These are phyloP conservation scores for Drosophila burlai DNA, from an alignment of 1,140 invertebrate species.

Conservation along the genomic window DNA sequence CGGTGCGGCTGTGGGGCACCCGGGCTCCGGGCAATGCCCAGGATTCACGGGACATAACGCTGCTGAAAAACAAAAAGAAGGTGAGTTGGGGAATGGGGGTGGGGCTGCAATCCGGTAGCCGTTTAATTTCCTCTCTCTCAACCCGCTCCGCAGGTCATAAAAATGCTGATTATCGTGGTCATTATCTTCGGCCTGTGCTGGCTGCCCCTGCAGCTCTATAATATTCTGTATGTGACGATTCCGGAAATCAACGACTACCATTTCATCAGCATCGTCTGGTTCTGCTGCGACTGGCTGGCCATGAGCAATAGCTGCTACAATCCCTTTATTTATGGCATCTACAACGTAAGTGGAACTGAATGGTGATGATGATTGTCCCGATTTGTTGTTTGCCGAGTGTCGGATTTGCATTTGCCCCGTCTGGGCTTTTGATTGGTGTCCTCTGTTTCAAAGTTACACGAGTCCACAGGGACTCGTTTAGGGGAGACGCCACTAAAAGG, in stretches of 20 bases:
- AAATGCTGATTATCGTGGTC: slow-evolving; percentile 94
- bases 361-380: slow-evolving; percentile 17
- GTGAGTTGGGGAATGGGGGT: slow-evolving; percentile 85
- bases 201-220: slow-evolving; percentile 92
- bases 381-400: slow-evolving; percentile 26
- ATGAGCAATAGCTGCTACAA: slow-evolving; percentile 95
- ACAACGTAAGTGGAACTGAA: slow-evolving; percentile 89
- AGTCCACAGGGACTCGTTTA: slow-evolving; percentile 27
- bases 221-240: slow-evolving; percentile 89
- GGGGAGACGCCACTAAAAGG: slow-evolving; percentile 15
- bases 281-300: slow-evolving; percentile 93
- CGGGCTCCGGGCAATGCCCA: slow-evolving; percentile 91
- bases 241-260: slow-evolving; percentile 90
- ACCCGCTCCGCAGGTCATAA: slow-evolving; percentile 89
- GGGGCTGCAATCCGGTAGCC: background rate
- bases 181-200: slow-evolving; percentile 92
- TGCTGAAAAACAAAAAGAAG: slow-evolving; percentile 93
- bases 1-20: slow-evolving; percentile 90
- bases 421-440: slow-evolving; percentile 25
- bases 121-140: slow-evolving; percentile 31
- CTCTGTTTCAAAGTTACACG: background rate
- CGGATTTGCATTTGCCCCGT: slow-evolving; percentile 40
- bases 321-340: slow-evolving; percentile 94
- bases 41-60: slow-evolving; percentile 90
- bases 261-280: slow-evolving; percentile 92